Conservation (phyloP, 23 tunicate genomes). For the Oikopleura vanhoeffeni region DNA sequence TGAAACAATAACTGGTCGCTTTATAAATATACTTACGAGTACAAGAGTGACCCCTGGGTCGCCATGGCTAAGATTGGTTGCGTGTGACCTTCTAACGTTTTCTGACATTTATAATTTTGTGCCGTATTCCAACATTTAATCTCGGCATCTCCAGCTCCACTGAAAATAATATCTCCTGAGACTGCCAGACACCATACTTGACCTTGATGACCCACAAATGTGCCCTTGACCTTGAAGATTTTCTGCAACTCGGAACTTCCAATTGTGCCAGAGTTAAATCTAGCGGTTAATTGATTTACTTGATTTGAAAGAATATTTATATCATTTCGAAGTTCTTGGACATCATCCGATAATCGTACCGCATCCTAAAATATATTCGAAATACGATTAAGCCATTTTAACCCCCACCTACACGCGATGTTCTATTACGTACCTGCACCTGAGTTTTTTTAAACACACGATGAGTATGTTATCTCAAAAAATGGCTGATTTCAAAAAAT, state of each 20-base stretch:
- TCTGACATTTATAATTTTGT: conserved; percentile 68
- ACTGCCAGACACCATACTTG: conserved; percentile 91
- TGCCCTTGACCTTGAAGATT: conserved; percentile 93
- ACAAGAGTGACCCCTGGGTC: conserved; percentile 10
- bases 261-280: neutral
- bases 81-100: conserved; percentile 76
- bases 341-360: too few relatives aligned
- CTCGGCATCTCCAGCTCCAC: conserved; percentile 64
- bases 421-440: too few relatives aligned
- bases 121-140: conserved; percentile 96
- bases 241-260: conserved; percentile 61
- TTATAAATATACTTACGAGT: too few relatives aligned
- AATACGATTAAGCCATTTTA: too few relatives aligned
- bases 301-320: neutral
- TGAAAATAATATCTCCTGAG: conserved; percentile 61
- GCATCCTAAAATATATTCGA: too few relatives aligned
- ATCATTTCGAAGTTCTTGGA: neutral
- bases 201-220: conserved; percentile 89
- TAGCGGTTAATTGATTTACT: neutral
- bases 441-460: too few relatives aligned
- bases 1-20: too few relatives aligned
- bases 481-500: too few relatives aligned
- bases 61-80: conserved; percentile 53
- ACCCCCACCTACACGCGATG: too few relatives aligned
- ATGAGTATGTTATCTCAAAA: too few relatives aligned